These are phyloP conservation scores for Enteromius fasciolatus DNA, from an alignment of 2,797 vertebrate genomes.

Conservation along the genomic window DNA sequence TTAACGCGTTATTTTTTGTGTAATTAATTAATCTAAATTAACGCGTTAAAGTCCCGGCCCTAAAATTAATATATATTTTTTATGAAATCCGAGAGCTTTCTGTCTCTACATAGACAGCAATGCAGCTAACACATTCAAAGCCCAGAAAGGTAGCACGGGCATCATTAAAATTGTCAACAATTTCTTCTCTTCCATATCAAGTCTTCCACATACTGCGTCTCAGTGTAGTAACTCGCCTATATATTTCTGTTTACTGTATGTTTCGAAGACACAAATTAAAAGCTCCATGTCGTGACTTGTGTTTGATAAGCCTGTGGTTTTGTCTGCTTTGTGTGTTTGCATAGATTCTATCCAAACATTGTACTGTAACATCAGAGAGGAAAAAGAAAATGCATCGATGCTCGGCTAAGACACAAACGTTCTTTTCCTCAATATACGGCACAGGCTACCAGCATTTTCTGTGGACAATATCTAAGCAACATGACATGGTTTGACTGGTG, in stretches of 20 bases:
- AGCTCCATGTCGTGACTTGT: neutral
- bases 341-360: conserved; percentile 11
- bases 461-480: neutral
- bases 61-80: too few species aligned
- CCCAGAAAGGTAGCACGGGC: too few species aligned
- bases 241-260: conserved; percentile 1
- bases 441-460: neutral
- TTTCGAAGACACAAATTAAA: neutral
- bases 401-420: neutral
- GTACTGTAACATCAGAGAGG: neutral
- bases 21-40: too few species aligned
- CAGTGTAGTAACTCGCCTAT: neutral
- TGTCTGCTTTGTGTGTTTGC: conserved; percentile 18
- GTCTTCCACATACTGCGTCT: neutral
- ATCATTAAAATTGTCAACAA: too few species aligned
- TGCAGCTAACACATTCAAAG: too few species aligned
- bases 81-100: too few species aligned
- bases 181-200: too few species aligned
- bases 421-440: neutral
- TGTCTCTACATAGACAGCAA: too few species aligned
- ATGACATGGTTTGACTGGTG: conserved; percentile 1
- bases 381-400: neutral
- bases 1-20: too few species aligned
- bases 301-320: conserved; percentile 6
- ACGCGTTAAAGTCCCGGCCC: too few species aligned